Conservation (phyloP, 2,888 invertebrate species). For the Cataglyphis livida region DNA sequence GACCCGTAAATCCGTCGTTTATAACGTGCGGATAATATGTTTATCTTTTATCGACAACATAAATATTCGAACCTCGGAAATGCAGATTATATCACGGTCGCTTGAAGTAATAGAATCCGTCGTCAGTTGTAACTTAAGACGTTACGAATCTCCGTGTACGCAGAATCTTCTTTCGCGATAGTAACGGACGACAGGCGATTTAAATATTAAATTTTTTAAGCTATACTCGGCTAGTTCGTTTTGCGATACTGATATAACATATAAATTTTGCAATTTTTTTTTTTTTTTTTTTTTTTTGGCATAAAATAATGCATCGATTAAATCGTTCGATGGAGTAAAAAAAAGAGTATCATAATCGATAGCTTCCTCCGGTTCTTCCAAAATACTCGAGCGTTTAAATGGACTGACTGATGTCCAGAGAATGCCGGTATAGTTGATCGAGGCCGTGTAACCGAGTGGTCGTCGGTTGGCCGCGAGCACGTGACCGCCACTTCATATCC, state of each 20-base stretch:
- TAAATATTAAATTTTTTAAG: conserved; percentile 2
- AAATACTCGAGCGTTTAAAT: conserved; percentile 34
- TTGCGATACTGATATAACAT: neutral
- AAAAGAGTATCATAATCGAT: neutral
- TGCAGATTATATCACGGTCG: conserved; percentile 66
- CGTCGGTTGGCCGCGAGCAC: conserved; percentile 64
- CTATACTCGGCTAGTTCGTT: neutral
- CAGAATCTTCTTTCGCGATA: conserved; percentile 1
- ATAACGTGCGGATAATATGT: conserved; percentile 76
- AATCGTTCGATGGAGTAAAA: neutral
- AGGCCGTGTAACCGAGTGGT: conserved; percentile 60
- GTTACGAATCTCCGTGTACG: conserved; percentile 7
- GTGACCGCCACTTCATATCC: conserved; percentile 75
- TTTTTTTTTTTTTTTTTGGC: neutral
- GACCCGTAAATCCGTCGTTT: conserved; percentile 74
- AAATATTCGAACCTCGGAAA: conserved; percentile 71
- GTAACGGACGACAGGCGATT: neutral
- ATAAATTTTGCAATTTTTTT: neutral
- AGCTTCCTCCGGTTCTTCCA: neutral
- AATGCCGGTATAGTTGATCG: conserved; percentile 34
- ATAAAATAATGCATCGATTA: neutral
- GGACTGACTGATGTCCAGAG: conserved; percentile 28
- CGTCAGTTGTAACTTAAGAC: conserved; percentile 43
- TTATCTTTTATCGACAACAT: conserved; percentile 77
- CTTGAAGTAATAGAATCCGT: conserved; percentile 48